Conservation (phyloP, 2,113 vertebrate genomes). For the Melanostigma gelatinosum region DNA sequence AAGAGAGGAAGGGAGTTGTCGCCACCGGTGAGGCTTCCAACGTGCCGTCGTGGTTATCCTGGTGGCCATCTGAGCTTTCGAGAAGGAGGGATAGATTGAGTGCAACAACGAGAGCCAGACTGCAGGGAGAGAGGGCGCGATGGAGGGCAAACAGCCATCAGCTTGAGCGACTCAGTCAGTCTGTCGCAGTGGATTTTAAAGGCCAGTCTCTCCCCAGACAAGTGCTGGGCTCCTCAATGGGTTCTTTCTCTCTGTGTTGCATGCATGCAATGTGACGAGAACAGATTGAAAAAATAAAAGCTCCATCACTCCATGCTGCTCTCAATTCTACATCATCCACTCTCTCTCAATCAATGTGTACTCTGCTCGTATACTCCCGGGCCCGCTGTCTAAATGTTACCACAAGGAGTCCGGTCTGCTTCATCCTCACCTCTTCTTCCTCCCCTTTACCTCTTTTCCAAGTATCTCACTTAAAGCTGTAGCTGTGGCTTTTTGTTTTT, state of each 20-base stretch:
- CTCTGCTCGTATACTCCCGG: constrained; percentile 63
- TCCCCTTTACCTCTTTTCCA: constrained; percentile 3
- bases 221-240: constrained; percentile 28
- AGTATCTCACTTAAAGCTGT: constrained; percentile 18
- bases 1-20: constrained; percentile 48
- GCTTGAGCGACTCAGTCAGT: constrained; percentile 55
- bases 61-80: constrained; percentile 68
- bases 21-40: constrained; percentile 41
- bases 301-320: constrained; percentile 47
- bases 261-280: constrained; percentile 38
- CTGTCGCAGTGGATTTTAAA: constrained; percentile 63
- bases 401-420: constrained; percentile 43
- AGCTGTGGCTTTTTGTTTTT: constrained; percentile 21
- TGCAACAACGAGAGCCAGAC: constrained; percentile 61
- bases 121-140: constrained; percentile 43
- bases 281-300: constrained; percentile 33
- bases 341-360: constrained; percentile 73
- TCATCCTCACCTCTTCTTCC: constrained; percentile 8
- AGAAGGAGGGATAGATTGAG: constrained; percentile 58
- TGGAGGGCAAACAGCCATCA: constrained; percentile 58
- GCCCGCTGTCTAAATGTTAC: constrained; percentile 78
- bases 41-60: constrained; percentile 64
- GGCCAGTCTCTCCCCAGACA: constrained; percentile 55
- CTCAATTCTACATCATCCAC: constrained; percentile 62
- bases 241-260: constrained; percentile 14